Evolutionary conservation across 2,888 invertebrate species (phyloP).

Genomic region (Mesochorus sp.): DNA sequence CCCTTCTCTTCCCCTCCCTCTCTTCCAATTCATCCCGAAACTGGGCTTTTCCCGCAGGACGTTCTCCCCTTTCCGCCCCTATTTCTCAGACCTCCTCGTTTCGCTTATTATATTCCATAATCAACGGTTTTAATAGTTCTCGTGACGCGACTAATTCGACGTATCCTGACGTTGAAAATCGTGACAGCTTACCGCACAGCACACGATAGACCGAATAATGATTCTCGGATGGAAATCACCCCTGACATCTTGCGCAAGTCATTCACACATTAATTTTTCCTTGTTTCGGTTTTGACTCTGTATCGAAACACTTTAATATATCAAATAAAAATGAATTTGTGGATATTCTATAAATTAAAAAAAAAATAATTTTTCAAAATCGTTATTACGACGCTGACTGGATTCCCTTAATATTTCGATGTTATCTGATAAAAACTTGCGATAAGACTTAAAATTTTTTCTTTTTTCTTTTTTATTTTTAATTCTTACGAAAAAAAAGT

Average conservation of each 20-base stretch:
- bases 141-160: conserved; percentile 45
- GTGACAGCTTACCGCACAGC: not conserved
- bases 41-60: conserved; percentile 21
- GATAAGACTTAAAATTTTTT: no score
- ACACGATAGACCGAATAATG: not conserved
- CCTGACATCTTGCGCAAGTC: not conserved
- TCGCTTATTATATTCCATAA: conserved; percentile 54
- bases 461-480: no score
- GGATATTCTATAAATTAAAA: no score
- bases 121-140: conserved; percentile 54
- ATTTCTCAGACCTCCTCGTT: conserved; percentile 14
- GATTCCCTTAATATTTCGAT: no score
- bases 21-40: not conserved
- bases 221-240: not conserved
- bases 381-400: no score
- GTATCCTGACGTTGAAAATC: conserved; percentile 25
- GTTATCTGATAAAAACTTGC: no score
- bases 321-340: no score
- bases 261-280: not conserved
- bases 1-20: not conserved
- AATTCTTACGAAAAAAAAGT: no score
- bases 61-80: not conserved
- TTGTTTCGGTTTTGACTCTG: not conserved
- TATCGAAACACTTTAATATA: no score
- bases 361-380: no score